These are phyloP conservation scores for Tragelaphus scriptus DNA, from an alignment of 2,113 vertebrate species.

Conservation along the genomic window DNA sequence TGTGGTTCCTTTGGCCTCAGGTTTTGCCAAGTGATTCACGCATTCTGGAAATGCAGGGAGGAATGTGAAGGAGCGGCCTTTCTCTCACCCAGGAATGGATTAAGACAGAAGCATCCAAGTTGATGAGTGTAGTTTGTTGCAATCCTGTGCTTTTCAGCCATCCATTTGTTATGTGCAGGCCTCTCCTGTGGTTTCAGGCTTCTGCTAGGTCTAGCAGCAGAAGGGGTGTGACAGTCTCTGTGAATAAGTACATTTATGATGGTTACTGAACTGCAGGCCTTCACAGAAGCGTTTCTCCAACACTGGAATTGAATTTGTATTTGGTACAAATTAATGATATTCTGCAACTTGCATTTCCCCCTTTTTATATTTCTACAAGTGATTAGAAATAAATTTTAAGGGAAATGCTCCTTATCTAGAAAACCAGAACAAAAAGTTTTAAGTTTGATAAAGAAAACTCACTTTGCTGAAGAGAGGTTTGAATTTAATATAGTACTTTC, in stretches of 20 bases:
- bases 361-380: constrained; percentile 8
- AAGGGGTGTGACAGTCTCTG: not conserved
- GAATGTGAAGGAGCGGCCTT: constrained; percentile 30
- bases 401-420: not conserved
- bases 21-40: constrained; percentile 6
- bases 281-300: not conserved
- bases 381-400: not conserved
- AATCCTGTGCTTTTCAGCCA: constrained; percentile 41
- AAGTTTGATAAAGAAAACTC: not conserved
- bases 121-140: not conserved
- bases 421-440: not conserved
- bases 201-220: not conserved
- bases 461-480: not conserved
- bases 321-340: not conserved
- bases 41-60: not conserved
- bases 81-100: constrained; percentile 20
- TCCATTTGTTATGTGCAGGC: not conserved
- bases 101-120: not conserved
- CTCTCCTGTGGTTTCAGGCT: not conserved
- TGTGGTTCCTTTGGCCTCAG: constrained; percentile 27
- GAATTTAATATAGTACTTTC: constrained; percentile 8
- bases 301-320: not conserved
- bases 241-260: constrained; percentile 38
- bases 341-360: not conserved
- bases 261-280: not conserved